These are phyloP conservation scores for Pseudorectes ferrugineus DNA, from an alignment of 2,113 vertebrate species.

Conservation along the genomic window DNA sequence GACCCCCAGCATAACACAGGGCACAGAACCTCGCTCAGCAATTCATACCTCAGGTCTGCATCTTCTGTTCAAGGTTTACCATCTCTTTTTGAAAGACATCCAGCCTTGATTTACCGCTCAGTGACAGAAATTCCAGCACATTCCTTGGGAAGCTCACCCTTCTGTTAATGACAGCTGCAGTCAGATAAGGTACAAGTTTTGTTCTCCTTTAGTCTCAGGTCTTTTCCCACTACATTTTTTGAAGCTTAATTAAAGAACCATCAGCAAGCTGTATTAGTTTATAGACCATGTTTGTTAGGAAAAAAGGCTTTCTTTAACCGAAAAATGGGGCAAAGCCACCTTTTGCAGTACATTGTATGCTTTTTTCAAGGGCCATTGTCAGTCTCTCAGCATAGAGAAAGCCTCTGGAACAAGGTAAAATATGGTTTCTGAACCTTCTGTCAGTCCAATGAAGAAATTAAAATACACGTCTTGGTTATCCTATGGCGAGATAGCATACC, in stretches of 20 bases:
- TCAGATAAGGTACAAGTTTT: neutral
- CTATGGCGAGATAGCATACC: neutral
- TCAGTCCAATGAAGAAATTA: neutral
- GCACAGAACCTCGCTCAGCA: neutral
- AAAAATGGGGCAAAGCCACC: neutral
- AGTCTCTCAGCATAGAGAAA: neutral
- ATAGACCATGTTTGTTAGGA: neutral
- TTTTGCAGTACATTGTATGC: neutral
- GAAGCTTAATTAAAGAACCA: neutral
- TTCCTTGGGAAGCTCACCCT: neutral
- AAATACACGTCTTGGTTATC: accelerated
- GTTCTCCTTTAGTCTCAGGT: neutral
- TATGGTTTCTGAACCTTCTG: neutral
- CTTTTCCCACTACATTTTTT: neutral
- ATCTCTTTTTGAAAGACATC: neutral
- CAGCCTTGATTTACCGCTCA: neutral
- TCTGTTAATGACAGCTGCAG: neutral
- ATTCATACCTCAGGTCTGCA: neutral
- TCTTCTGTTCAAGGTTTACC: neutral
- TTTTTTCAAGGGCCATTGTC: neutral
- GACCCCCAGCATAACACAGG: neutral
- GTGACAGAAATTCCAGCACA: neutral
- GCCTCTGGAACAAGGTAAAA: neutral
- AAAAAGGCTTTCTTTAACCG: neutral
- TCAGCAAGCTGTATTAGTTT: neutral